Percentiles rank a stretch among this genome's conserved stretches.
Conservation (phyloP, 1,140 invertebrate genomes). For the Formica selysi region DNA sequence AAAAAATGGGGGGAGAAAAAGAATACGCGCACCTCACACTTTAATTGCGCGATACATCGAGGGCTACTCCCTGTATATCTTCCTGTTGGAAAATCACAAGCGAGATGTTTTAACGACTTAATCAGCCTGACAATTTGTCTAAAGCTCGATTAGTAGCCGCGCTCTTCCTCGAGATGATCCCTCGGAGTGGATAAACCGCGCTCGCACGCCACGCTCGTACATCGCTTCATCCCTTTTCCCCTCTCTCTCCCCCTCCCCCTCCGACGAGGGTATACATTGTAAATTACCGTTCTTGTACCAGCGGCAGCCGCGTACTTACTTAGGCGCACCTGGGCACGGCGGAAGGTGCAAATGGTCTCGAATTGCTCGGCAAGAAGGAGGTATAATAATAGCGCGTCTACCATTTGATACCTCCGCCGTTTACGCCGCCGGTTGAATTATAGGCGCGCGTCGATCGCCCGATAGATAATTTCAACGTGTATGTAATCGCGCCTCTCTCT, state of each 20-base stretch:
- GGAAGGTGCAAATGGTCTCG: slow-evolving; percentile 64
- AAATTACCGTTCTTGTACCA: slow-evolving; percentile 56
- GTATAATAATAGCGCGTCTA: slow-evolving; percentile 57
- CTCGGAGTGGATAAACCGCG: slow-evolving; percentile 26
- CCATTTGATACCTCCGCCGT: slow-evolving; percentile 60
- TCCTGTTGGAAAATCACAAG: neutral
- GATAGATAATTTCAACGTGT: slow-evolving; percentile 58
- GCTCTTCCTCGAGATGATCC: slow-evolving; percentile 12
- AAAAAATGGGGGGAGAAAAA: neutral
- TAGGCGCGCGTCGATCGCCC: slow-evolving; percentile 53
- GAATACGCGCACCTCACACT: neutral
- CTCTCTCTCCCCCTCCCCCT: too few species aligned
- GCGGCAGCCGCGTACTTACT: slow-evolving; percentile 50
- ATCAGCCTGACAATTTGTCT: slow-evolving; percentile 21
- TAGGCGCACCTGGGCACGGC: slow-evolving; percentile 62
- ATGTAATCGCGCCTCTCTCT: neutral
- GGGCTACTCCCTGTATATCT: neutral
- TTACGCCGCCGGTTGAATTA: slow-evolving; percentile 53
- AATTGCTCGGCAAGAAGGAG: slow-evolving; percentile 57
- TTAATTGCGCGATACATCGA: neutral
- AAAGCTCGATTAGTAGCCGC: slow-evolving; percentile 20
- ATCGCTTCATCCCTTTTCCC: neutral
- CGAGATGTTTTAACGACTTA: slow-evolving; percentile 23
- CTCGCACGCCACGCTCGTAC: slow-evolving; percentile 12
- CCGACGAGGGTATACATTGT: slow-evolving; percentile 40